A percentile compares a stretch with the other conserved stretches of the same genome.
phyloP scores from a whole-genome alignment of 35 echinoderm and acorn worm species.

The Eucidaris tribuloides region DNA sequence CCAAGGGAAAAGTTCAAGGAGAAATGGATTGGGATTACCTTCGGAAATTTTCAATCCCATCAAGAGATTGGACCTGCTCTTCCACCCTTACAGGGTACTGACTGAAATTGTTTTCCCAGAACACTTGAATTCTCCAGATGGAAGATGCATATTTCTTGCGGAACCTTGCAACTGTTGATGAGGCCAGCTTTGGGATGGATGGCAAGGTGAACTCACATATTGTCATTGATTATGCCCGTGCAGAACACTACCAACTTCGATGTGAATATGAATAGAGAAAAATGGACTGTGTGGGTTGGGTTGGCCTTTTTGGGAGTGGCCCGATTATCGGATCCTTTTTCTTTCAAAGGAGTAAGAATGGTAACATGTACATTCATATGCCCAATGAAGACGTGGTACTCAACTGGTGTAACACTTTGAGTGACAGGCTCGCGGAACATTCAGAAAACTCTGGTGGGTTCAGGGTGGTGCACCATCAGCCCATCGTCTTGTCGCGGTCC shows the following conservation, averaged over 20 bases:
- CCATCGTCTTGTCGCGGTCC: conserved; percentile 19
- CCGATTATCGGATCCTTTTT: not conserved
- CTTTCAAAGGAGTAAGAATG: not conserved
- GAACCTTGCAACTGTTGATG: not conserved
- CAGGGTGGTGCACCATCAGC: conserved; percentile 19
- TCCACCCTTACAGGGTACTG: not conserved
- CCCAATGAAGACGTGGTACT: not conserved
- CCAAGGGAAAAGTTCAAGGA: not conserved
- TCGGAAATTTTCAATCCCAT: conserved; percentile 26
- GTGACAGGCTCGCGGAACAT: not conserved
- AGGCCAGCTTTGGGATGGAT: not conserved
- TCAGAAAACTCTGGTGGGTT: conserved; percentile 13
- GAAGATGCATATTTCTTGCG: not conserved
- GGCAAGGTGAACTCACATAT: not conserved
- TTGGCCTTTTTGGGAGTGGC: not conserved
- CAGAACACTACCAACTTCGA: not conserved
- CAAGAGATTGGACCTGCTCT: not conserved
- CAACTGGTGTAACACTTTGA: conserved; percentile 1
- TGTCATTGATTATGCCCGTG: not conserved
- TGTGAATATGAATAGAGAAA: too few relatives aligned
- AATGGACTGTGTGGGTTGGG: not conserved
- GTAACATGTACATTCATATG: not conserved
- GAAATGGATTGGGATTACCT: not conserved
- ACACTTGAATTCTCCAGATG: not conserved
- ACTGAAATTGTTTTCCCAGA: not conserved